Base-by-base conservation (phyloP, 2,113 vertebrate genomes). In the Tichodroma muraria region DNA sequence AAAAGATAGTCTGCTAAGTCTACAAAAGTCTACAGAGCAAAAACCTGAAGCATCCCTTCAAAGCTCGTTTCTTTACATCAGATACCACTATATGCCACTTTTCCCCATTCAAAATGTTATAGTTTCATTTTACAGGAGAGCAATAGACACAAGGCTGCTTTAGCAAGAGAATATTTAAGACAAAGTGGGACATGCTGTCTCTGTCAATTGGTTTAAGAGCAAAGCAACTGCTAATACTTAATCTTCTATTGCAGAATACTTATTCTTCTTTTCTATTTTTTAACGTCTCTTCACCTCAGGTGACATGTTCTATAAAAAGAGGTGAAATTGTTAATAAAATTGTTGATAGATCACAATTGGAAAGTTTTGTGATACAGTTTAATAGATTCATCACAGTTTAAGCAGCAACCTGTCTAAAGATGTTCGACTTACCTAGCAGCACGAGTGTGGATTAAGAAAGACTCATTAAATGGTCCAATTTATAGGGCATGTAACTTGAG, bases 401-500 rank as follows among this genome's bases (percentile, higher is more conserved):
- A 59, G 11, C 2, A 8, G 44, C 75, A 88, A 64, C 13, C 5
- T 71, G 7, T 15, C 35, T n/a, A 53, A 88, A 69, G 59, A 28
- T 80, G 37, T 53, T 68, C 40, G 56, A 60, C 88, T 94, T 90
- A 93, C 94, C 94, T 49, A 21, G 35, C 19, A 66, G 79, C 30
- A 90, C 44, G 60, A 37, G 31, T 30, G 33, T 15, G 72, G 80
- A 63, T 27, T 71, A 68, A 70, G 50, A 57, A 25, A 69, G 45
- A 27, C 56, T 75, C 28, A 21, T 52, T 38, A 44, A 77, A 37
- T 24, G 37, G 65, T 35, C 52, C 76, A 68, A 93, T 92, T 93
- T 96, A 96, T 94, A 95, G 38, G 56, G 38, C 8, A 30, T 24
- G 94, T 84, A 92, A 94, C 9, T 64, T 68, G 94, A 88, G 85